These are phyloP conservation scores for Acanthiza pusilla DNA, from an alignment of 2,797 vertebrate species.

Conservation along the genomic window DNA sequence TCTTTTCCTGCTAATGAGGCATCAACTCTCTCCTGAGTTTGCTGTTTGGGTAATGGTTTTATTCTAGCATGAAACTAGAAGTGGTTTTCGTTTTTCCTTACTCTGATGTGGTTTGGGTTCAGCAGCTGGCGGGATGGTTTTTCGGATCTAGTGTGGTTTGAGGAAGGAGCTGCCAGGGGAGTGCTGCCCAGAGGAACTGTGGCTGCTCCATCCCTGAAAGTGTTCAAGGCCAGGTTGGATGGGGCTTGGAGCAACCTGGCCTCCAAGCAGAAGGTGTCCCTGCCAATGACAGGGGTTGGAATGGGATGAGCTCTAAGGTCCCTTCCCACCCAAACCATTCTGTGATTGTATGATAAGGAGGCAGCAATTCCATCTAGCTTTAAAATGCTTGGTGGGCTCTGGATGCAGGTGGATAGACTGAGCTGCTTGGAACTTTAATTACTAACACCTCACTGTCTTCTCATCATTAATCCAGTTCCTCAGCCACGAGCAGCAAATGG, in stretches of 20 bases:
- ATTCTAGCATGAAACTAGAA: neutral
- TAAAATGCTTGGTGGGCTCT: neutral
- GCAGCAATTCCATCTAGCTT: neutral
- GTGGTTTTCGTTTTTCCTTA: neutral
- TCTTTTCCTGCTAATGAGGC: conserved; percentile 49
- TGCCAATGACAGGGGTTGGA: neutral
- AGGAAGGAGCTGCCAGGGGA: neutral
- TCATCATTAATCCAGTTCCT: neutral
- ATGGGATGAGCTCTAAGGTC: neutral
- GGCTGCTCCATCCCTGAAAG: neutral
- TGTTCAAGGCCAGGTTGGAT: neutral
- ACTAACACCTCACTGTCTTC: rapidly evolving
- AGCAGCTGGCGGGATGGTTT: neutral
- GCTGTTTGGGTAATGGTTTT: conserved; percentile 5
- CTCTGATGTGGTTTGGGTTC: neutral
- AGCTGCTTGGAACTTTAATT: neutral
- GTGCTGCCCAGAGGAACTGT: neutral
- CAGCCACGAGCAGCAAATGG: neutral
- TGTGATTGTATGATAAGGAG: neutral
- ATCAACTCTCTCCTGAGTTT: conserved; percentile 37
- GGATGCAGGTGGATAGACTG: neutral
- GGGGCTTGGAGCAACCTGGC: neutral
- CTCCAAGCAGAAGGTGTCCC: neutral
- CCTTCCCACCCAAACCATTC: neutral
- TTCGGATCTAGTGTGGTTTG: neutral